phyloP scores from a whole-genome alignment of 2,888 invertebrate species.

The Luffia ferchaultella region DNA sequence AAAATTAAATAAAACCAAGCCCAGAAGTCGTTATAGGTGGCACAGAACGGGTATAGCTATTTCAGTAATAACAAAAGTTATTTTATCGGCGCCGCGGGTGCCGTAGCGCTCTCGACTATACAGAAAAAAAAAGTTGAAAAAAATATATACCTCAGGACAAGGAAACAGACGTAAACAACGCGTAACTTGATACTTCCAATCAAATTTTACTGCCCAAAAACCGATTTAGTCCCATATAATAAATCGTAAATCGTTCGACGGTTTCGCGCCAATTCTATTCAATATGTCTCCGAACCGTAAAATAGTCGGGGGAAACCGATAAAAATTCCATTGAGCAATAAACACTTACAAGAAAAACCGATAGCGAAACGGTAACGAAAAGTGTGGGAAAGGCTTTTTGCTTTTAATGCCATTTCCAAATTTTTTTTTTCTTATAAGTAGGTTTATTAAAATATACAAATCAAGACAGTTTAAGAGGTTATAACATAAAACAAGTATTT shows the following conservation, averaged over 20 bases:
- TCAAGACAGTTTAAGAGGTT: too few relatives aligned
- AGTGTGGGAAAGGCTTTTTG: too few relatives aligned
- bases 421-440: too few relatives aligned
- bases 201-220: constrained; percentile 43
- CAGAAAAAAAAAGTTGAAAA: not conserved
- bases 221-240: constrained; percentile 45
- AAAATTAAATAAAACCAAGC: not conserved
- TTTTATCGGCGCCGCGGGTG: not conserved
- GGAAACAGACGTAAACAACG: constrained; percentile 27
- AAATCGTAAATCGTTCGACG: constrained; percentile 38
- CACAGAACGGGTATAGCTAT: not conserved
- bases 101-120: not conserved
- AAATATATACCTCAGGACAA: not conserved
- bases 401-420: too few relatives aligned
- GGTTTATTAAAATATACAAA: too few relatives aligned
- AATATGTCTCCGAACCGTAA: constrained; percentile 45
- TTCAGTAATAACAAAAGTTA: not conserved
- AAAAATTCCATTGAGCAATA: constrained; percentile 33
- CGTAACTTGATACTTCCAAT: constrained; percentile 50
- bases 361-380: constrained; percentile 6
- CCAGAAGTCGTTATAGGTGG: not conserved
- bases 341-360: constrained; percentile 27
- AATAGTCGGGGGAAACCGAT: constrained; percentile 37
- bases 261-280: constrained; percentile 43
- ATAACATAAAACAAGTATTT: too few relatives aligned